Percentiles rank a stretch among this genome's conserved stretches.
Evolutionary conservation across 1,140 invertebrate genomes (phyloP).

Genomic region (Dinoponera quadriceps): DNA sequence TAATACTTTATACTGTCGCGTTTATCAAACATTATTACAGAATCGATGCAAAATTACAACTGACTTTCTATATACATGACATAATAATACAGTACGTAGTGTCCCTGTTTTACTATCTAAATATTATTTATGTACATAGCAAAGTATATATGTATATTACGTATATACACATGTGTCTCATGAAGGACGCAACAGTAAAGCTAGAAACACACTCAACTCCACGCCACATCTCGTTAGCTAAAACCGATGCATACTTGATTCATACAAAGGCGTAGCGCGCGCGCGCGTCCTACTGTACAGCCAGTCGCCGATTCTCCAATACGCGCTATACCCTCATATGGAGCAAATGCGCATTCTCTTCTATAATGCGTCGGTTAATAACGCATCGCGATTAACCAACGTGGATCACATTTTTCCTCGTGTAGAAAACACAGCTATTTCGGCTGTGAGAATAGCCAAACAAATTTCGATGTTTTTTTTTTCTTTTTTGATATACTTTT

Average conservation of each 20-base stretch:
- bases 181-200: conserved; percentile 67
- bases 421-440: conserved; percentile 16
- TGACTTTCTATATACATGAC: conserved; percentile 67
- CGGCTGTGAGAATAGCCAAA: conserved; percentile 31
- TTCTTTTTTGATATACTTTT: conserved; percentile 25
- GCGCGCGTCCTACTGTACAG: conserved; percentile 36
- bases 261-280: conserved; percentile 38
- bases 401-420: conserved; percentile 3
- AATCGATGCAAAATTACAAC: conserved; percentile 68
- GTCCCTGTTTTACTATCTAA: conserved; percentile 66
- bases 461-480: conserved; percentile 43
- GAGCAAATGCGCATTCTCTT: conserved; percentile 30
- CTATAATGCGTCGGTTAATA: background rate
- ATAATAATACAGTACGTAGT: conserved; percentile 65
- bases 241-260: conserved; percentile 54
- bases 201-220: conserved; percentile 67
- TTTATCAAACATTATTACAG: conserved; percentile 59
- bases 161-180: conserved; percentile 63
- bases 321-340: conserved; percentile 23
- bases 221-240: conserved; percentile 62
- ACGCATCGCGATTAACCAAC: background rate
- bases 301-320: conserved; percentile 10
- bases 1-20: conserved; percentile 66
- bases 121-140: conserved; percentile 71
- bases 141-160: conserved; percentile 58